Evolutionary conservation across 2,797 vertebrate species (phyloP).

Genomic region (Emys orbicularis): DNA sequence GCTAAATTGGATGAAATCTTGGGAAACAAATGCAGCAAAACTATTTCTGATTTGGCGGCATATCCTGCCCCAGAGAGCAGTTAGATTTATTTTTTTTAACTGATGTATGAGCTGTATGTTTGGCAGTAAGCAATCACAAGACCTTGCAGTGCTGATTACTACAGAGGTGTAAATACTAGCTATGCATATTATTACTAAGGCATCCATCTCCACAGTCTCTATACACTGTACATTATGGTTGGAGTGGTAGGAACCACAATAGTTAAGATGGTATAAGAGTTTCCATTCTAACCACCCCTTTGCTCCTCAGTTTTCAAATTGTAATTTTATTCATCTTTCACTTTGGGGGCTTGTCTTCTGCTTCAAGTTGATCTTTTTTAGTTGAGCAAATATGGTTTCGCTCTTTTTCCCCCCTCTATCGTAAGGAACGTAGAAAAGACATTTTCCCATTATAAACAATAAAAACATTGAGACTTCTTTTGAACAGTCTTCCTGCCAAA

Average conservation of each 20-base stretch:
- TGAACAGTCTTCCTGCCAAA: not conserved
- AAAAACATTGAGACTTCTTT: not conserved
- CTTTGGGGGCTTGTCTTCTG: not conserved
- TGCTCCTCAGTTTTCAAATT: not conserved
- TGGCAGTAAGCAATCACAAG: not conserved
- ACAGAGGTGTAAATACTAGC: not conserved
- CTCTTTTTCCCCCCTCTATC: not conserved
- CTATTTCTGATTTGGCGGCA: not conserved
- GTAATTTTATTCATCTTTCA: not conserved
- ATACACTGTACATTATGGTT: not conserved
- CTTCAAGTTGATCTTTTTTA: not conserved
- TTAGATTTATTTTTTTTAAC: not conserved
- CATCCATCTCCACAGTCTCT: not conserved
- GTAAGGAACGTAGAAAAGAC: not conserved
- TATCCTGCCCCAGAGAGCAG: fast-evolving
- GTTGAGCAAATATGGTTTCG: not conserved
- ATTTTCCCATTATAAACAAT: not conserved
- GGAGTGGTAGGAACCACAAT: not conserved
- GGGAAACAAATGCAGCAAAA: not conserved
- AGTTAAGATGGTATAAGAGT: not conserved
- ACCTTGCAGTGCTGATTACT: not conserved
- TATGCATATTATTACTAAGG: not conserved
- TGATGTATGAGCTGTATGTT: not conserved
- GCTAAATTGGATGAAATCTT: not conserved
- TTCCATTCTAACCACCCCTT: not conserved